Conservation (phyloP, 2,888 invertebrate species). For the Amblyteles armatorius region DNA sequence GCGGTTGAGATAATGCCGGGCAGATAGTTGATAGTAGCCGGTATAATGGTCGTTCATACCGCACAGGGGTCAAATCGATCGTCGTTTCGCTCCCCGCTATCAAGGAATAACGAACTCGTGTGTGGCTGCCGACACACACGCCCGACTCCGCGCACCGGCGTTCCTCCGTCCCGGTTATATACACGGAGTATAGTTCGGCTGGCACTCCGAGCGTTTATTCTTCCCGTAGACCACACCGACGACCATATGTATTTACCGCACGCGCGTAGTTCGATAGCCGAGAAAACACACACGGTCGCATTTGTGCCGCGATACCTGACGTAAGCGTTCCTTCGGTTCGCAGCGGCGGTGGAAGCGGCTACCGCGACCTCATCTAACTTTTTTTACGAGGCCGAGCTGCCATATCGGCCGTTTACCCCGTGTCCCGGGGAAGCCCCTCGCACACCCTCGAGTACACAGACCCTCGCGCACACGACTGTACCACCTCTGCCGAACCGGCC, state of each 20-base stretch:
- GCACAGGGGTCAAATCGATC: conserved; percentile 55
- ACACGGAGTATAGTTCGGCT: neutral
- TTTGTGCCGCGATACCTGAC: conserved; percentile 10
- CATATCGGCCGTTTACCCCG: conserved; percentile 53
- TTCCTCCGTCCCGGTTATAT: conserved; percentile 12
- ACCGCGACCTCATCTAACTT: conserved; percentile 64
- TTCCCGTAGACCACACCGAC: neutral
- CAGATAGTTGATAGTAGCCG: conserved; percentile 53
- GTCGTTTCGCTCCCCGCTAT: conserved; percentile 48
- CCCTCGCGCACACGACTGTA: neutral
- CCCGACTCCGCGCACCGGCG: conserved; percentile 22
- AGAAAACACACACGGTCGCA: conserved; percentile 28
- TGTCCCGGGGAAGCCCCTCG: neutral
- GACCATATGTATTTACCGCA: conserved; percentile 20
- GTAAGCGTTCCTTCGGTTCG: conserved; percentile 28
- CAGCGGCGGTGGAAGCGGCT: conserved; percentile 4
- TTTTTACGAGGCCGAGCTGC: conserved; percentile 58
- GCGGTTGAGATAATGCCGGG: conserved; percentile 56
- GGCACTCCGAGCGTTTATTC: conserved; percentile 30
- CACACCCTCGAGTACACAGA: neutral
- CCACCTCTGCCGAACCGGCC: conserved; percentile 23
- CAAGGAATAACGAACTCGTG: conserved; percentile 37
- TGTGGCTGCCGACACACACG: neutral
- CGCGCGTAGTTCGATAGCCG: conserved; percentile 34
- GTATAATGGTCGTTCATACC: conserved; percentile 40